Conservation (phyloP, 2,888 invertebrate genomes). For the Drosophila parthenogenetica region DNA sequence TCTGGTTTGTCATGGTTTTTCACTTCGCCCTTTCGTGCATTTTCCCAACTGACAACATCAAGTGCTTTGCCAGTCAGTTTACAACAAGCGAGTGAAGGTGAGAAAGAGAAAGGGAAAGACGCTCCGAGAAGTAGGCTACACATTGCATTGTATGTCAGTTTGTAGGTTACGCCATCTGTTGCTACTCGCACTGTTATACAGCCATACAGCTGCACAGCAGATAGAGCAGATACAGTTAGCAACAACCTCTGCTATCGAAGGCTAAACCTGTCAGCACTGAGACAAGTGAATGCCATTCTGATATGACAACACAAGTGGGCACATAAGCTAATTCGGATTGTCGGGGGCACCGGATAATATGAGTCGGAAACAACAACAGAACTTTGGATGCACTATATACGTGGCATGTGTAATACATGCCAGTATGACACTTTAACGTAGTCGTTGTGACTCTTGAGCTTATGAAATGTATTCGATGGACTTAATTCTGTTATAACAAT, state of each 20-base stretch:
- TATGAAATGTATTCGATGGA: neutral
- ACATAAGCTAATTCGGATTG: conserved; percentile 21
- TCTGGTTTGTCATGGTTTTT: conserved; percentile 20
- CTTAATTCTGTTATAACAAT: neutral
- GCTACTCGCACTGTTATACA: conserved; percentile 25
- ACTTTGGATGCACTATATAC: no score
- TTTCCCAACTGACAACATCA: conserved; percentile 62
- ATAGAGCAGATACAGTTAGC: neutral
- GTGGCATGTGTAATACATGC: conserved; percentile 4
- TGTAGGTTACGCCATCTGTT: conserved; percentile 27
- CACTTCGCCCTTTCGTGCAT: conserved; percentile 53
- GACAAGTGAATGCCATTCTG: conserved; percentile 20
- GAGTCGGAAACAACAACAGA: neutral
- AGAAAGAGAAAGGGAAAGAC: neutral
- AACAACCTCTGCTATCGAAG: conserved; percentile 33
- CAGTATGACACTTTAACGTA: neutral
- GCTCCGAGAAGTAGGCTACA: conserved; percentile 24
- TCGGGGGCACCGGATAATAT: conserved; percentile 7
- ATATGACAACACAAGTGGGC: conserved; percentile 24
- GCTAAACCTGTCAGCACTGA: conserved; percentile 37
- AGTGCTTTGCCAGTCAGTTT: conserved; percentile 57
- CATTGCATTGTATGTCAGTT: conserved; percentile 11
- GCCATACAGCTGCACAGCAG: neutral
- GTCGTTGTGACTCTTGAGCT: neutral
- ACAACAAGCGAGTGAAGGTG: conserved; percentile 3